Conservation (phyloP, 1,140 invertebrate genomes). For the Bombus haemorrhoidalis region DNA sequence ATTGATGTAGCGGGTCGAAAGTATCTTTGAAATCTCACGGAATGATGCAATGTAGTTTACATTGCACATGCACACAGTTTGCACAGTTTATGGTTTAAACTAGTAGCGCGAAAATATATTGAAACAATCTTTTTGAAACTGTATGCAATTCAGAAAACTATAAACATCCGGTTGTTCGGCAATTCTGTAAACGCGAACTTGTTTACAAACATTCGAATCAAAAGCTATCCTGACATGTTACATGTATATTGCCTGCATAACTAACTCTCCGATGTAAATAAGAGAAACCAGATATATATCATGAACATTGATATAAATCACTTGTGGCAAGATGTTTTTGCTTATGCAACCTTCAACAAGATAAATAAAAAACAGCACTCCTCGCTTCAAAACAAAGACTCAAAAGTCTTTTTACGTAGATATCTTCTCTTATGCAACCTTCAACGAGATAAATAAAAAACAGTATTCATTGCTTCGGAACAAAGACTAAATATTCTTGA, state of each 20-base stretch:
- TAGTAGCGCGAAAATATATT: background rate
- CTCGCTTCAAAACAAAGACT: background rate
- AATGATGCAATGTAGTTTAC: no score
- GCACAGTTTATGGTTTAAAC: background rate
- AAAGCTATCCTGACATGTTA: background rate
- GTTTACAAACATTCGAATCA: background rate
- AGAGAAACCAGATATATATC: background rate
- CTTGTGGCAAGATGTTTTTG: background rate
- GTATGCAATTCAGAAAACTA: background rate
- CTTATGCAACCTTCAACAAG: background rate
- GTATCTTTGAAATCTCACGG: background rate
- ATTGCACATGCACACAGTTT: background rate
- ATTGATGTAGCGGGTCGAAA: background rate
- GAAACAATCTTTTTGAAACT: background rate
- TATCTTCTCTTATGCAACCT: background rate
- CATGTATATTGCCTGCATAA: background rate
- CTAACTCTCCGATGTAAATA: background rate
- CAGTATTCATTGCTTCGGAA: background rate
- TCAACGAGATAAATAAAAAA: background rate
- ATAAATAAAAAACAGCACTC: background rate
- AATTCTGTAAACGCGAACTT: background rate
- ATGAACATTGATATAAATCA: background rate
- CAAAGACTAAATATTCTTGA: background rate
- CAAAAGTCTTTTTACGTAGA: background rate
- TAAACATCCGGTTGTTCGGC: background rate